Evolutionary conservation across 2,888 invertebrate species (phyloP).

Genomic region (Lasioglossum lativentre): DNA sequence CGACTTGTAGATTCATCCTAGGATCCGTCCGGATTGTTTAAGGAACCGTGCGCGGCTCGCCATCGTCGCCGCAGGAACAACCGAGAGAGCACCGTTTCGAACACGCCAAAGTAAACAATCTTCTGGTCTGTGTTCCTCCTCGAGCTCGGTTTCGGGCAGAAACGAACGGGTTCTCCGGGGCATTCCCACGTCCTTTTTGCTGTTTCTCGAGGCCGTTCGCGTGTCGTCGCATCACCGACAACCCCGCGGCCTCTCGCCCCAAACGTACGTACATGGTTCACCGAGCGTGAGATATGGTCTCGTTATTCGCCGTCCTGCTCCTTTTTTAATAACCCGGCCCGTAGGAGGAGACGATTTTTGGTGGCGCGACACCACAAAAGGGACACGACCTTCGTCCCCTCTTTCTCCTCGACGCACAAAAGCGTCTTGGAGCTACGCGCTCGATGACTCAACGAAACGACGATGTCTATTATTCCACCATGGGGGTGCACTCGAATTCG

Average conservation of each 20-base stretch:
- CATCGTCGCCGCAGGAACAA: constrained; percentile 25
- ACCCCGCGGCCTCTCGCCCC: constrained; percentile 27
- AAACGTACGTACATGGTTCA: constrained; percentile 43
- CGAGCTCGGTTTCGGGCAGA: not conserved
- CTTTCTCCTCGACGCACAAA: constrained; percentile 54
- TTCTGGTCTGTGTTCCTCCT: not conserved
- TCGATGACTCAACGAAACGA: constrained; percentile 59
- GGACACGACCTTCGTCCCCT: constrained; percentile 44
- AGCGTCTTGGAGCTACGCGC: constrained; percentile 57
- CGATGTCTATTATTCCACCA: constrained; percentile 50
- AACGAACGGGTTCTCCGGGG: constrained; percentile 44
- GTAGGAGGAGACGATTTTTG: constrained; percentile 42
- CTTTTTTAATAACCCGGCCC: constrained; percentile 58
- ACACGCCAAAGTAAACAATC: constrained; percentile 66
- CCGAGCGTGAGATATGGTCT: constrained; percentile 58
- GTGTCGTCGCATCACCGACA: constrained; percentile 44
- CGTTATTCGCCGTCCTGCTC: constrained; percentile 39
- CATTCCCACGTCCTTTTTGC: constrained; percentile 67
- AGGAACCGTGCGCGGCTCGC: constrained; percentile 53
- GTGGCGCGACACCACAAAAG: constrained; percentile 43
- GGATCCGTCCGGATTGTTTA: constrained; percentile 72
- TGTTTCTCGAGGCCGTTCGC: constrained; percentile 37
- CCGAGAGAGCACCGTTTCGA: constrained; percentile 54
- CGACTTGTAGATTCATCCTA: constrained; percentile 65
- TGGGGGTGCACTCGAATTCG: constrained; percentile 51